A percentile compares a stretch with the other conserved stretches of the same genome.
These are phyloP conservation scores for Apodemus speciosus DNA, from an alignment of 2,113 vertebrate genomes.

Conservation along the genomic window DNA sequence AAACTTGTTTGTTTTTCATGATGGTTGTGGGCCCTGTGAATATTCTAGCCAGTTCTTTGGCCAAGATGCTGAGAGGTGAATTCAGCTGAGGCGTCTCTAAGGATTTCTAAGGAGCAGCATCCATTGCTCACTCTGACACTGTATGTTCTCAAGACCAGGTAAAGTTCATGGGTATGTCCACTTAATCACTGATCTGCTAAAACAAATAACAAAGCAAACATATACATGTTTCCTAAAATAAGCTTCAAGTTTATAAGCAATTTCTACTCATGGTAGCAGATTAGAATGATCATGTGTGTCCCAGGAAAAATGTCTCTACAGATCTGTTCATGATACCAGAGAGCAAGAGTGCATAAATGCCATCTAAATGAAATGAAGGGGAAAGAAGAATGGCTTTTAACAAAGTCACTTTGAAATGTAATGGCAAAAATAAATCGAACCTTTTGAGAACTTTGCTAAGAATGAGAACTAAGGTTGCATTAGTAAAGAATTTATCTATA, in stretches of 20 bases:
- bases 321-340: neutral
- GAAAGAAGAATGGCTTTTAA: conserved; percentile 64
- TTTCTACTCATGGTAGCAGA: conserved; percentile 34
- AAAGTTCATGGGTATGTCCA: neutral
- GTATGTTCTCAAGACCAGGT: neutral
- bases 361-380: conserved; percentile 65
- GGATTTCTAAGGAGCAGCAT: neutral
- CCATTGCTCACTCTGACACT: neutral
- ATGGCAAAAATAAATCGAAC: conserved; percentile 64
- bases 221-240: conserved; percentile 16
- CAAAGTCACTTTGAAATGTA: conserved; percentile 61
- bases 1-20: neutral
- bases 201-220: conserved; percentile 49
- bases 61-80: neutral
- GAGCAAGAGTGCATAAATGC: conserved; percentile 1
- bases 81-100: neutral
- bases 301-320: neutral
- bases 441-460: conserved; percentile 64
- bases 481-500: conserved; percentile 54
- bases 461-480: conserved; percentile 64
- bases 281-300: conserved; percentile 27
- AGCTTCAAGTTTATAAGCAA: conserved; percentile 12
- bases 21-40: neutral
- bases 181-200: neutral
- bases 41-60: conserved; percentile 2